Evolutionary conservation across 2,888 invertebrate genomes (phyloP), one percentile per base, ranked within the genome.

Genomic region (Drosophila macrospina): DNA sequence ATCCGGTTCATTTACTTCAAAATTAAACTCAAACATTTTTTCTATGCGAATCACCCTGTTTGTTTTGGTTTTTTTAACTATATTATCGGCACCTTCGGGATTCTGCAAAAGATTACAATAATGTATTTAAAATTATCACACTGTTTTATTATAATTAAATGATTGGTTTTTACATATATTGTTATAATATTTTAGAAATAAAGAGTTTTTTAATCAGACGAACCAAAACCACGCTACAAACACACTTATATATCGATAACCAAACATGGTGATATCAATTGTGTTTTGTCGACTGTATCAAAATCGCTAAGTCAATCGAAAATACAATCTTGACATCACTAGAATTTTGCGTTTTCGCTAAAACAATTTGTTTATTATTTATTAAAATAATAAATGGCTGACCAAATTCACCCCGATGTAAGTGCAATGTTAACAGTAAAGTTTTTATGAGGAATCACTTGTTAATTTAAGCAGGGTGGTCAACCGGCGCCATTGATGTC

Each of bases 401-500:
- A 91, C 57, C 90, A 90, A 73, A 81, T 80, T 56, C 75, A 57
- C 42, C 37, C 78, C 13, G 91, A 90, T 60, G 91, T 91, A 76
- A 74, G 80, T 80, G 4, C 0, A 7, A 6, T 8, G 1, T 51
- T 10, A 10, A 15, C 0, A 26, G 5, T 13, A 34, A 15, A 37
- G 45, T 6, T n/a, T 24, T 37, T 0, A 15, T 15, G 26, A 37
- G 13, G 5, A 59, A 13, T 34, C 6, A 30, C 24, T 13, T 24
- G 5, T 1, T 0, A 5, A 13, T 45, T 34, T 13, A 7, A 24
- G 7, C 52, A 79, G 76, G 82, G 89, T 10, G 79, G 79, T 87
- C 74, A 69, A 54, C 83, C 77, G 28, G 56, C 95, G 2, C 95
- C 95, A 42, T 90, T 96, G 50, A 90, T 96, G 77, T 94, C 95